phyloP scores from a whole-genome alignment of 1,140 invertebrate species.

The Philaenus spumarius region DNA sequence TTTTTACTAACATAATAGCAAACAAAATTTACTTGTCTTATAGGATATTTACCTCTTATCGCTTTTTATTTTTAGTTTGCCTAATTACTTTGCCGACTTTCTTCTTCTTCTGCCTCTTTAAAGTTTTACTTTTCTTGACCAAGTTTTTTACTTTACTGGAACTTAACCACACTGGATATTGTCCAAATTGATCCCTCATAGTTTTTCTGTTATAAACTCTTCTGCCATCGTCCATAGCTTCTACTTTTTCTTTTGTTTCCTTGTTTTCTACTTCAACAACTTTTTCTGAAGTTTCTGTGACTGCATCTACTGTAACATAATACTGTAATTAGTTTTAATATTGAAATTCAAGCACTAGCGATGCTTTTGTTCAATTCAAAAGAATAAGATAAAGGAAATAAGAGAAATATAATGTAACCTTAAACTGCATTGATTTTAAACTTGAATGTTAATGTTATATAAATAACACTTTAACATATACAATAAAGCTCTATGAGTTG shows the following conservation, averaged over 20 bases:
- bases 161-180: conserved; percentile 26
- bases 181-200: conserved; percentile 29
- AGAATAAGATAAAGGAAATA: too few species aligned
- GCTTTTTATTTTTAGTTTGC: conserved; percentile 9
- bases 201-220: conserved; percentile 26
- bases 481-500: too few species aligned
- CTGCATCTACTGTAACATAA: neutral
- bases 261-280: neutral
- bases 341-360: too few species aligned
- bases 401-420: too few species aligned
- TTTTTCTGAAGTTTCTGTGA: neutral
- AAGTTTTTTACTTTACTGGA: conserved; percentile 21
- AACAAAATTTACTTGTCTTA: too few species aligned
- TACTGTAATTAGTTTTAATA: too few species aligned
- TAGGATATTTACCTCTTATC: too few species aligned
- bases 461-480: too few species aligned
- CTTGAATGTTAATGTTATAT: too few species aligned
- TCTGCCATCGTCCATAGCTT: conserved; percentile 14
- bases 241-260: neutral
- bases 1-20: too few species aligned
- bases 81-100: conserved; percentile 11
- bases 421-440: too few species aligned
- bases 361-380: too few species aligned
- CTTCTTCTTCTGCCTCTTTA: conserved; percentile 17
- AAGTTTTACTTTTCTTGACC: conserved; percentile 10